A percentile compares a stretch with the other conserved stretches of the same genome.
Evolutionary conservation across 2,797 vertebrate species (phyloP).

Genomic region (Ptychadena robeensis): DNA sequence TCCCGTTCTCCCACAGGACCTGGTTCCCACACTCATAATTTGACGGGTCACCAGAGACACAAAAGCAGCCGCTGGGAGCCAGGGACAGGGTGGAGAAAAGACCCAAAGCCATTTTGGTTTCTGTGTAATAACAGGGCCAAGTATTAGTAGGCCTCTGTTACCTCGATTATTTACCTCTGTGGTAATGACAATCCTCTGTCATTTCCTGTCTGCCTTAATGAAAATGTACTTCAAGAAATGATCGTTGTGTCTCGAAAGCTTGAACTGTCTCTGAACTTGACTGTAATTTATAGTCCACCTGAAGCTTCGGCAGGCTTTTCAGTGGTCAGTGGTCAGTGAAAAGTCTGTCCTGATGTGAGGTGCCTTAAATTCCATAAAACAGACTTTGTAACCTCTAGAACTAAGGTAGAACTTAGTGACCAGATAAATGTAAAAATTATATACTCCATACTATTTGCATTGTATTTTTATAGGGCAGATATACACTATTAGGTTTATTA

Average conservation of each 20-base stretch:
- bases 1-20: slow-evolving; percentile 62
- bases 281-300: background rate
- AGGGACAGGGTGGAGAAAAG: slow-evolving; percentile 68
- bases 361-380: background rate
- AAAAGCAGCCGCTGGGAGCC: slow-evolving; percentile 80
- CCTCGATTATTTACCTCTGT: background rate
- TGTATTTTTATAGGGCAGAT: background rate
- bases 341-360: background rate
- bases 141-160: slow-evolving; percentile 31
- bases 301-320: background rate
- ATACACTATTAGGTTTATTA: no score
- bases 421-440: background rate
- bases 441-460: no score
- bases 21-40: slow-evolving; percentile 88
- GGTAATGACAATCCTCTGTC: background rate
- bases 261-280: slow-evolving; percentile 12
- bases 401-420: background rate
- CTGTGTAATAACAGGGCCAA: background rate
- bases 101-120: slow-evolving; percentile 25
- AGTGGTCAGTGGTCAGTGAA: background rate
- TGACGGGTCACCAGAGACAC: slow-evolving; percentile 85
- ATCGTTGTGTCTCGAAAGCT: background rate
- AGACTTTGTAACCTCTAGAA: background rate
- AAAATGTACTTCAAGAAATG: background rate
- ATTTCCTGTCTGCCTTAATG: background rate